A percentile compares a stretch with the other conserved stretches of the same genome.
phyloP scores from a whole-genome alignment of 2,888 invertebrate species.

The Suillia variegata region DNA sequence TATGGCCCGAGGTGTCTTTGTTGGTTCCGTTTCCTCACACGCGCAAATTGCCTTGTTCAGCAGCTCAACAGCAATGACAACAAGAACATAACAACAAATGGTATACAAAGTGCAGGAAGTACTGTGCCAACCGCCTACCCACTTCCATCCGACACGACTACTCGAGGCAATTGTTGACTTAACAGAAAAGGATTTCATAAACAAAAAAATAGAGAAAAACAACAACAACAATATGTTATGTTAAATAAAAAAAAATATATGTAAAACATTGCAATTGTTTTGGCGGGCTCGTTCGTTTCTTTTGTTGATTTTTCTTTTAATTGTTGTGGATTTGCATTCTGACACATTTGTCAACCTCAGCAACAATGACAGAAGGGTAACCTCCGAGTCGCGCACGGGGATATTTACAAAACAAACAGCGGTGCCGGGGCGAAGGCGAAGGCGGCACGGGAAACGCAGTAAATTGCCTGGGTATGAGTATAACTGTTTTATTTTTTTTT shows the following conservation, averaged over 20 bases:
- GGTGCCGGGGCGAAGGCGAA: too few species aligned
- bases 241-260: neutral
- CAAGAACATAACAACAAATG: neutral
- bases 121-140: neutral
- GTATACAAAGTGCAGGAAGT: neutral
- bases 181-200: neutral
- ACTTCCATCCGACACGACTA: neutral
- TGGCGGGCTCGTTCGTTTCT: too few species aligned
- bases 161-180: neutral
- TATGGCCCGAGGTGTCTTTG: slow-evolving; percentile 35
- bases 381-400: slow-evolving; percentile 40
- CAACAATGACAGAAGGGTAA: slow-evolving; percentile 45
- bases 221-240: neutral
- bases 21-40: slow-evolving; percentile 37
- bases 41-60: neutral
- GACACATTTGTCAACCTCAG: slow-evolving; percentile 61
- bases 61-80: neutral
- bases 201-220: neutral
- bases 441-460: slow-evolving; percentile 23
- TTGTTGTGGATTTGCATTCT: slow-evolving; percentile 61
- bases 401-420: slow-evolving; percentile 26
- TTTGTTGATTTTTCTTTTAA: slow-evolving; percentile 60
- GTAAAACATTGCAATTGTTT: too few species aligned
- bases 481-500: slow-evolving; percentile 37
- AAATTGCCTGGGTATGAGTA: slow-evolving; percentile 10